Percentiles rank a stretch among this genome's conserved stretches.
These are phyloP conservation scores for Dromas ardeola DNA, from an alignment of 2,113 vertebrate species.

Conservation along the genomic window DNA sequence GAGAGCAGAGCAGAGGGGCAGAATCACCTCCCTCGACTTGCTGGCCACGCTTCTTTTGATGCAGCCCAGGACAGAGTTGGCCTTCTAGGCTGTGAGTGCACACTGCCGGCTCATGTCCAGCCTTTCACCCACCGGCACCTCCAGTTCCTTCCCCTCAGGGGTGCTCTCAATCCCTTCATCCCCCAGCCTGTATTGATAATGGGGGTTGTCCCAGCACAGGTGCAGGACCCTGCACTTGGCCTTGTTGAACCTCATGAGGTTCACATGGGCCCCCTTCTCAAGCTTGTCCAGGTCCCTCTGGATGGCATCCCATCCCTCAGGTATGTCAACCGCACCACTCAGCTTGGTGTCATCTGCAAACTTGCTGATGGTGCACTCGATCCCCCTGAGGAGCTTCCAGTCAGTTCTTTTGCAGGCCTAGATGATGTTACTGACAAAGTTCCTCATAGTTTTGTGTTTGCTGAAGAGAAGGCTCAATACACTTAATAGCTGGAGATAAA, in stretches of 20 bases:
- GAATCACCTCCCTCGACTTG: neutral
- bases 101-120: too few relatives aligned
- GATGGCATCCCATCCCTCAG: neutral
- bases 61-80: neutral
- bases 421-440: neutral
- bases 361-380: accelerated
- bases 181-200: neutral
- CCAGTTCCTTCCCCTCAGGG: neutral
- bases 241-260: neutral
- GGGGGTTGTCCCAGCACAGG: too few relatives aligned
- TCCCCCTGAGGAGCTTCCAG: neutral
- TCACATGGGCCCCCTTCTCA: neutral
- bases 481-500: neutral
- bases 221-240: neutral
- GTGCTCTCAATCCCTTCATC: neutral
- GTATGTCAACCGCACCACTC: neutral
- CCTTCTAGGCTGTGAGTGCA: neutral
- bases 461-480: neutral
- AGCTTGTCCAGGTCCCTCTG: neutral
- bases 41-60: neutral
- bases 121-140: neutral
- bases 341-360: neutral
- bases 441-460: neutral
- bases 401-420: neutral
- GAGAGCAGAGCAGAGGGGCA: neutral